A percentile compares a stretch with the other conserved stretches of the same genome.
These are phyloP conservation scores for Stenoptilia bipunctidactyla DNA, from an alignment of 2,888 invertebrate genomes.

Conservation along the genomic window DNA sequence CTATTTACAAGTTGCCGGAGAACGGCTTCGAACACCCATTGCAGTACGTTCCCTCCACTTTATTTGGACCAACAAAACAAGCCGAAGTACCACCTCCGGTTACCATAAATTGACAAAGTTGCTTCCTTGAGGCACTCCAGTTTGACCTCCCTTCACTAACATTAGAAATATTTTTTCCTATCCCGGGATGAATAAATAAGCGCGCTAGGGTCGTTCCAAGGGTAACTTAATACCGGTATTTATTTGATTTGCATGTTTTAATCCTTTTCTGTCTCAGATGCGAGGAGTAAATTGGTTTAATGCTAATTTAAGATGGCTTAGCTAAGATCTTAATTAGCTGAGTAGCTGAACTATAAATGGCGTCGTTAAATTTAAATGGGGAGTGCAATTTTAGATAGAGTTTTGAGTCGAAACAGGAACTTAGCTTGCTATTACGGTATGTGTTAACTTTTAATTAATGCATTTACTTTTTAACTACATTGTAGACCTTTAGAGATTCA, in stretches of 20 bases:
- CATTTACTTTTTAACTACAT: no score
- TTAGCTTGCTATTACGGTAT: no score
- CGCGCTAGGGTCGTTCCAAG: slow-evolving; percentile 50
- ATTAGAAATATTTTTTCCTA: slow-evolving; percentile 35
- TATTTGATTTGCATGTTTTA: slow-evolving; percentile 67
- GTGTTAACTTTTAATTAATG: no score
- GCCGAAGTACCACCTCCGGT: slow-evolving; percentile 36
- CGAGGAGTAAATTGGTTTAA: slow-evolving; percentile 21
- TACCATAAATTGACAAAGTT: slow-evolving; percentile 29
- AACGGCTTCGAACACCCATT: not conserved
- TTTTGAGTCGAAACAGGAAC: no score
- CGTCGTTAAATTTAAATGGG: no score
- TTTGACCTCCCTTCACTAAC: slow-evolving; percentile 41
- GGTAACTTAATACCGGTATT: not conserved
- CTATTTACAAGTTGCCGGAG: no score
- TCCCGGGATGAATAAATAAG: slow-evolving; percentile 66
- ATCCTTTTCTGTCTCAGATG: slow-evolving; percentile 56
- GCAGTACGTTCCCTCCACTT: no score
- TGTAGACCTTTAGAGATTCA: no score
- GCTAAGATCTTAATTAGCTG: no score
- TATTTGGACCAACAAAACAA: slow-evolving; percentile 34
- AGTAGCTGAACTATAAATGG: no score
- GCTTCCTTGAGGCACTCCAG: not conserved
- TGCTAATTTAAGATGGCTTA: slow-evolving; percentile 4
- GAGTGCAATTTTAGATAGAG: no score